Conservation (phyloP, 2,888 invertebrate species). For the Arrhopalites spinosus region DNA sequence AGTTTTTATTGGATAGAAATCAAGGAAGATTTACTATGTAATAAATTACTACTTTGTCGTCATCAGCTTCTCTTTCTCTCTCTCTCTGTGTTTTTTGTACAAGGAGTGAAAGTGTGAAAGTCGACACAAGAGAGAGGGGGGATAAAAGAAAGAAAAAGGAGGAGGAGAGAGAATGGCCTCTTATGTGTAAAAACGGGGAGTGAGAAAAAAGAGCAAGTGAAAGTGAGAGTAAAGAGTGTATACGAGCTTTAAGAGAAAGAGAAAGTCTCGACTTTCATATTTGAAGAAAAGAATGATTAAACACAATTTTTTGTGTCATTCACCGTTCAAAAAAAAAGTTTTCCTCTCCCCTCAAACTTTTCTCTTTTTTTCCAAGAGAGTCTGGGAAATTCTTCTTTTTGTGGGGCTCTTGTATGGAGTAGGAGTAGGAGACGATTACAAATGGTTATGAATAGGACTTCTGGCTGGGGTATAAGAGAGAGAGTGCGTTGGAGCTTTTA, state of each 20-base stretch:
- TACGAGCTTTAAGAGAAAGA: not conserved
- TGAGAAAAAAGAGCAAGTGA: not conserved
- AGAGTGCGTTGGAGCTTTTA: not conserved
- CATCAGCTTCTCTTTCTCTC: not conserved
- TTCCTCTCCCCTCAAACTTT: not conserved
- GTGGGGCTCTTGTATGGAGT: not conserved
- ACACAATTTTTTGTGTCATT: conserved; percentile 11
- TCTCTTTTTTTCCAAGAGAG: not conserved
- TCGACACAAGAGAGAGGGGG: not conserved
- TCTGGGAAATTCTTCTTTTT: not conserved
- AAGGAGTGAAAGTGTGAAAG: not conserved
- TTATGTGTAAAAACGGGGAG: not conserved
- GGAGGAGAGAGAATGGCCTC: not conserved
- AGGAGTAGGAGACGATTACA: not conserved
- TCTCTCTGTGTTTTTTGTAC: not conserved
- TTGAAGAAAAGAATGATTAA: not conserved
- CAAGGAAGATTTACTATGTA: not conserved
- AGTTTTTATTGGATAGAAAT: conserved; percentile 11
- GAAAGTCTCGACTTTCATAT: not conserved
- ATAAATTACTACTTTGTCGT: conserved; percentile 5
- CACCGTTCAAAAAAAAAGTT: not conserved
- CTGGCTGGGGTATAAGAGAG: not conserved
- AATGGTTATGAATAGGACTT: not conserved
- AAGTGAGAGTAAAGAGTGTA: not conserved
- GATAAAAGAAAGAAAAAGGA: not conserved